Evolutionary conservation across 2,797 vertebrate species (phyloP).

Genomic region (Enteromius treurensis): DNA sequence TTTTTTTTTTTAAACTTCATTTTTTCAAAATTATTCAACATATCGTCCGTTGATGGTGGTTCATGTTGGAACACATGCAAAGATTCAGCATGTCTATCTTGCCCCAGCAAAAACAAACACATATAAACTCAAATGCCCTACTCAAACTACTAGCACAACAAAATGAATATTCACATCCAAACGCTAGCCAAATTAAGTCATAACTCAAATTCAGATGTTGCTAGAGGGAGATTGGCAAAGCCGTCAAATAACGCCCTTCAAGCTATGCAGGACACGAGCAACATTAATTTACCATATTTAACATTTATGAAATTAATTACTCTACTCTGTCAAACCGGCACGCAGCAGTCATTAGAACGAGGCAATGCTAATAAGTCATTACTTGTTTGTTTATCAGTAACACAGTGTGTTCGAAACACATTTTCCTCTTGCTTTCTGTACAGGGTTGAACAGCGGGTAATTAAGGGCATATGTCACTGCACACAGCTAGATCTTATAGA

Average conservation of each 20-base stretch:
- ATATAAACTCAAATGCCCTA: background rate
- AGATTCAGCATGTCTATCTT: background rate
- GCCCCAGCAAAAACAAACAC: background rate
- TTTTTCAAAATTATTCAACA: background rate
- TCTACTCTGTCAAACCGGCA: constrained; percentile 51
- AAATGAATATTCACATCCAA: constrained; percentile 48
- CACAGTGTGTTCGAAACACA: constrained; percentile 22
- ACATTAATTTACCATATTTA: constrained; percentile 59
- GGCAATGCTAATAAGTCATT: constrained; percentile 46
- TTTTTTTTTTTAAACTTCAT: background rate
- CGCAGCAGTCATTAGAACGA: constrained; percentile 38
- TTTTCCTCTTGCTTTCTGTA: constrained; percentile 28
- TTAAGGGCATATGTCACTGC: constrained; percentile 47
- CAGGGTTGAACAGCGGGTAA: constrained; percentile 35
- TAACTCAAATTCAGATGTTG: constrained; percentile 36
- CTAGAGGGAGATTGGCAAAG: constrained; percentile 44
- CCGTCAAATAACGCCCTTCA: constrained; percentile 43
- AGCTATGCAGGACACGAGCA: constrained; percentile 30
- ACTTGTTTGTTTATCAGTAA: constrained; percentile 40
- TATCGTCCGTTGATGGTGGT: background rate
- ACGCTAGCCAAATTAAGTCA: constrained; percentile 43
- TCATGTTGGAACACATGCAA: background rate
- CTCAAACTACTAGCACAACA: constrained; percentile 22
- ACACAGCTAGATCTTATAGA: constrained; percentile 26
- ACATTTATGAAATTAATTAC: constrained; percentile 60